A percentile compares a stretch with the other conserved stretches of the same genome.
These are phyloP conservation scores for Papilio machaon DNA, from an alignment of 1,140 invertebrate genomes.

Conservation along the genomic window DNA sequence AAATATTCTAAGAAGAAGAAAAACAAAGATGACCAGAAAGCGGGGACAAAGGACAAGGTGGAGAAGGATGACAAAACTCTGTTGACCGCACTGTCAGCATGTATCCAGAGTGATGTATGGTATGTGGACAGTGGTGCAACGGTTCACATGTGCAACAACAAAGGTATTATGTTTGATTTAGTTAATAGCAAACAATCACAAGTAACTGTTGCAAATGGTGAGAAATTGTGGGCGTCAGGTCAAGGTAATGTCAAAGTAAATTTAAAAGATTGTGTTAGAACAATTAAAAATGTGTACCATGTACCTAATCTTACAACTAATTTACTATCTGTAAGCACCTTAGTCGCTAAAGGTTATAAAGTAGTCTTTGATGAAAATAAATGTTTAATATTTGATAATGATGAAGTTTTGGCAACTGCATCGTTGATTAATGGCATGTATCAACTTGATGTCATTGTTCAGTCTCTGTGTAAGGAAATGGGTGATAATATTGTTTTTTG, in stretches of 20 bases:
- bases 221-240: no score
- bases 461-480: conserved; percentile 2
- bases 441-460: conserved; percentile 41
- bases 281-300: no score
- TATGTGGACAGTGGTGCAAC: conserved; percentile 31
- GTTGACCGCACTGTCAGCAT: conserved; percentile 29
- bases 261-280: no score
- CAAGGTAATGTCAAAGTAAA: no score
- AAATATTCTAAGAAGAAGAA: background rate
- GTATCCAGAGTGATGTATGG: conserved; percentile 19
- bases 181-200: no score
- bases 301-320: no score
- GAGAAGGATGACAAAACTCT: background rate
- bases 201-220: no score
- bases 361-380: conserved; percentile 41
- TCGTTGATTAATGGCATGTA: conserved; percentile 32
- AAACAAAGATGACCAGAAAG: no score
- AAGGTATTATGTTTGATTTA: no score
- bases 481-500: conserved; percentile 41
- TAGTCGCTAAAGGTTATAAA: conserved; percentile 47
- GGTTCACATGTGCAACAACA: no score
- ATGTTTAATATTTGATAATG: background rate
- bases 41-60: no score
- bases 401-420: no score
- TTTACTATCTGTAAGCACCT: background rate